Conservation (phyloP, 2,888 invertebrate genomes). For the Agrilus cyanescens region DNA sequence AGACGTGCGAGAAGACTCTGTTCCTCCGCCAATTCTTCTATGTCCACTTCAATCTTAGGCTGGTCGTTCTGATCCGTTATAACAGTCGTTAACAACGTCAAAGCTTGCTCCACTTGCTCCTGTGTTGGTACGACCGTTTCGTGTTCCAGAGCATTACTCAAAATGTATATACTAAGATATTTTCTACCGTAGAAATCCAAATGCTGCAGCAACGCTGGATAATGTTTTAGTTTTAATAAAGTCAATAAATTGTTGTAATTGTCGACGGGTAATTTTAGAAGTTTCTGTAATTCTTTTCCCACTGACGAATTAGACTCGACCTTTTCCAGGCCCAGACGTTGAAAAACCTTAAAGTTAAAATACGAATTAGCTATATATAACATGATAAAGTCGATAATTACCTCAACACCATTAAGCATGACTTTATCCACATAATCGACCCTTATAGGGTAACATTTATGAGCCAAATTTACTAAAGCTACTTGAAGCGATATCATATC, state of each 20-base stretch:
- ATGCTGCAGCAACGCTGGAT: constrained; percentile 71
- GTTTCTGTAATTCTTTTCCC: constrained; percentile 84
- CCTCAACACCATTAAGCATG: constrained; percentile 71
- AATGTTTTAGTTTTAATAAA: constrained; percentile 77
- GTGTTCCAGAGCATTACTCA: constrained; percentile 81
- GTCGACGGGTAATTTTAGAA: constrained; percentile 90
- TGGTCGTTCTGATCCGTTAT: constrained; percentile 77
- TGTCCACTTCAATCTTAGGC: constrained; percentile 53
- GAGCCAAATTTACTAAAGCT: constrained; percentile 84
- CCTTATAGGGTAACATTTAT: constrained; percentile 91
- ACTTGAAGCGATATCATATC: constrained; percentile 94
- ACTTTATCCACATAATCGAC: constrained; percentile 94
- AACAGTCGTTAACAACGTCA: constrained; percentile 65
- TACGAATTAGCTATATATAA: neutral
- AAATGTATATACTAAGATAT: constrained; percentile 75
- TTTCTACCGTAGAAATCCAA: constrained; percentile 82
- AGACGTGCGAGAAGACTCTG: constrained; percentile 86
- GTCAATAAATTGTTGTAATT: constrained; percentile 87
- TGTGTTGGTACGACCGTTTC: constrained; percentile 78
- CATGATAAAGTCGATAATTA: constrained; percentile 9
- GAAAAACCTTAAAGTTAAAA: constrained; percentile 46
- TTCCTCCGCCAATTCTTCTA: constrained; percentile 93
- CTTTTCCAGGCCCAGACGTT: constrained; percentile 73
- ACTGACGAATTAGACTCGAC: constrained; percentile 70
- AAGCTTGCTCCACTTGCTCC: constrained; percentile 59